Evolutionary conservation across 2,797 vertebrate genomes (phyloP).

Genomic region (Mus caroli): DNA sequence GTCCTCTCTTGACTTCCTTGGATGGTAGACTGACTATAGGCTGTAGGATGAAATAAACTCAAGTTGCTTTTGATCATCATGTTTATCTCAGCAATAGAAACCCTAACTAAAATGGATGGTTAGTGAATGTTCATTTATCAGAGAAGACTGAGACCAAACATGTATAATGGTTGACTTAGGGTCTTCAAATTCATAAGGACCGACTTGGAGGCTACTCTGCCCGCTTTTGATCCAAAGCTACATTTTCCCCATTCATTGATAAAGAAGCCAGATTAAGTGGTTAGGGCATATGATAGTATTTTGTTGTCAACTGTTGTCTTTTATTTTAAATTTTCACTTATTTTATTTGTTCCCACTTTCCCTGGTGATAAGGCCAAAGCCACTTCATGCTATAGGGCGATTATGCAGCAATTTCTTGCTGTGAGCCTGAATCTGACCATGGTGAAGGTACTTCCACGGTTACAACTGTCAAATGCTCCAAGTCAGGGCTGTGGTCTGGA

Average conservation of each 20-base stretch:
- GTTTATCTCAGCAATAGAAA: not conserved
- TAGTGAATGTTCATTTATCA: rapidly evolving
- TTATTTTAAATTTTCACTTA: not conserved
- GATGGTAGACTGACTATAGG: not conserved
- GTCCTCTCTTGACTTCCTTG: not conserved
- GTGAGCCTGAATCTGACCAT: not conserved
- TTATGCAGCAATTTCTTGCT: not conserved
- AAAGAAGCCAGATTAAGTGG: no score
- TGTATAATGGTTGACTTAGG: no score
- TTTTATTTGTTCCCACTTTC: not conserved
- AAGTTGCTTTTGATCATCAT: not conserved
- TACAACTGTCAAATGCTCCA: not conserved
- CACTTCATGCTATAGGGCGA: not conserved
- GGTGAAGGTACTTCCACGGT: not conserved
- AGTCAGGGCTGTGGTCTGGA: not conserved
- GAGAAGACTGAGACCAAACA: not conserved
- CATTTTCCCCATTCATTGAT: not conserved
- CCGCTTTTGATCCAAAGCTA: not conserved
- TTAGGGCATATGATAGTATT: no score
- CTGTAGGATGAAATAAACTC: not conserved
- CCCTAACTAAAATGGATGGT: not conserved
- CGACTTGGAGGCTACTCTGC: not conserved
- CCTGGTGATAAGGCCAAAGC: not conserved
- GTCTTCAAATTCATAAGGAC: not conserved
- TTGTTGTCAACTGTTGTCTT: not conserved